Evolutionary conservation across 2,113 vertebrate species (phyloP).

Genomic region (Mobula hypostoma): DNA sequence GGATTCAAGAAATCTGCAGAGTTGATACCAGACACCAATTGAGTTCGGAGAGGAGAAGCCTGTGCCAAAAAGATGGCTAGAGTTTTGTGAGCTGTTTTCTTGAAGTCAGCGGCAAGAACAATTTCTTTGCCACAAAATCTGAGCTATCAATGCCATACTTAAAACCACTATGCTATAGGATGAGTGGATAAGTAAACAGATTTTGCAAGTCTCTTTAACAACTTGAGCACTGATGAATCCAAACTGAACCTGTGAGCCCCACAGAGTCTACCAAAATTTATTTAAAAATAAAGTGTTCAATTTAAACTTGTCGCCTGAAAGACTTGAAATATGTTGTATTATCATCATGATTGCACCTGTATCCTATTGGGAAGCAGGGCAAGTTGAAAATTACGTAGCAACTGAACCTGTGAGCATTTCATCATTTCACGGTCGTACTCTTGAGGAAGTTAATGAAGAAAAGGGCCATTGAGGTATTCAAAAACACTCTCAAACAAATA

Average conservation of each 20-base stretch:
- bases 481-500: not conserved
- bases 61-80: too few relatives aligned
- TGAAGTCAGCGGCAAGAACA: too few relatives aligned
- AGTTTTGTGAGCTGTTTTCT: too few relatives aligned
- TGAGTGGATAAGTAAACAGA: not conserved
- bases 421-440: not conserved
- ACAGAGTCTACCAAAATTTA: too few relatives aligned
- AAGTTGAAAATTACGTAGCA: not conserved
- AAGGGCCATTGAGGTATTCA: not conserved
- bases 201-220: not conserved
- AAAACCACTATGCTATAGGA: not conserved
- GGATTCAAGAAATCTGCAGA: too few relatives aligned
- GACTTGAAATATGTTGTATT: not conserved
- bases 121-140: too few relatives aligned
- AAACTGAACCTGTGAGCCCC: not conserved
- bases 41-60: too few relatives aligned
- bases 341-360: not conserved
- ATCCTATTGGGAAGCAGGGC: not conserved
- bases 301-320: not conserved
- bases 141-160: not conserved
- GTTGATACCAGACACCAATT: too few relatives aligned
- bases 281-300: not conserved
- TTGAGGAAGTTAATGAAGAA: not conserved
- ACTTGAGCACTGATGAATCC: not conserved
- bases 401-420: not conserved